Evolutionary conservation across 2,113 vertebrate species (phyloP).

Genomic region (Caretta caretta): DNA sequence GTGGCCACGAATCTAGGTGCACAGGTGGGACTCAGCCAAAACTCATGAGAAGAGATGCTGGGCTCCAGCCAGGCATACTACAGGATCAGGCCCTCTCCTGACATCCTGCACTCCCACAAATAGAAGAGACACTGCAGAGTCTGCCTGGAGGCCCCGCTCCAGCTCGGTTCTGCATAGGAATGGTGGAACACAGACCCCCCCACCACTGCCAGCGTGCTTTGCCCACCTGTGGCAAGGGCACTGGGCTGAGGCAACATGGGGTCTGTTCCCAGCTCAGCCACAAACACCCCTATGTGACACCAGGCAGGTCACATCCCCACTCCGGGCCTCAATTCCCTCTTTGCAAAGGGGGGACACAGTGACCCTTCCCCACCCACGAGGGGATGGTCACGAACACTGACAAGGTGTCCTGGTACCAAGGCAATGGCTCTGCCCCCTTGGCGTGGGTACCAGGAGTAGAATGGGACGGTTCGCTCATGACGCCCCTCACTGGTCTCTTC

Average conservation of each 20-base stretch:
- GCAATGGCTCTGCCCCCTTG: background rate
- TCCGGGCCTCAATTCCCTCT: background rate
- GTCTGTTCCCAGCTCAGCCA: background rate
- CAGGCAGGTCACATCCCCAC: background rate
- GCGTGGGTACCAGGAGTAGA: background rate
- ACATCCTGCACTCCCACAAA: background rate
- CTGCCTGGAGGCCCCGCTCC: background rate
- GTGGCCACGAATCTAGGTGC: background rate
- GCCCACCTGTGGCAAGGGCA: background rate
- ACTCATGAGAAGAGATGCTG: background rate
- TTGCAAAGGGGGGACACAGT: background rate
- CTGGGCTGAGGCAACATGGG: conserved; percentile 12
- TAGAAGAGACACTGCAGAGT: background rate
- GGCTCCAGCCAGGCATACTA: background rate
- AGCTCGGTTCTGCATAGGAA: background rate
- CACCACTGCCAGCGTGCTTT: background rate
- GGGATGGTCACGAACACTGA: background rate
- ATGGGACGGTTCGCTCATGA: background rate
- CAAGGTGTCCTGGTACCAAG: background rate
- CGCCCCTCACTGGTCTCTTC: background rate
- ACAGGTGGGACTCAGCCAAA: background rate
- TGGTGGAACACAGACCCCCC: background rate
- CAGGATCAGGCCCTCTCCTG: background rate
- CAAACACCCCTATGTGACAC: background rate
- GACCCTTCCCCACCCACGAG: background rate